phyloP scores from a whole-genome alignment of 2,113 vertebrate species.

The Opisthocomus hoazin region DNA sequence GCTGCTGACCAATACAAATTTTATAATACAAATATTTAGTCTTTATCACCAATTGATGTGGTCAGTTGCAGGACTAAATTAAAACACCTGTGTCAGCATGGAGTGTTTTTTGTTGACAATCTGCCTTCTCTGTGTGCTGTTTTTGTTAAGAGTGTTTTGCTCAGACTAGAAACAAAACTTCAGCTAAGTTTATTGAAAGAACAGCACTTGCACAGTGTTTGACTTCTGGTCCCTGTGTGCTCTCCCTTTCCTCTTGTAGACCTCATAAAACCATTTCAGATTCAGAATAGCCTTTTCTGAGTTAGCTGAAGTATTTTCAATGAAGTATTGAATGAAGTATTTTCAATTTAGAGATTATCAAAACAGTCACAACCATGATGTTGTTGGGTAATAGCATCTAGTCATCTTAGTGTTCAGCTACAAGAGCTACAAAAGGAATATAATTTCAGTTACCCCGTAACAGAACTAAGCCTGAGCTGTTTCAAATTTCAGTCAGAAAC shows the following conservation, averaged over 20 bases:
- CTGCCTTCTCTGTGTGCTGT: background rate
- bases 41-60: background rate
- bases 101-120: background rate
- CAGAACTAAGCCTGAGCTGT: background rate
- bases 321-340: background rate
- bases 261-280: background rate
- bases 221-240: background rate
- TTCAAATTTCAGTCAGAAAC: background rate
- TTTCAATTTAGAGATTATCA: background rate
- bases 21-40: background rate
- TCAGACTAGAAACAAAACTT: background rate
- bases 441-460: background rate
- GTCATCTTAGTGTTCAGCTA: background rate
- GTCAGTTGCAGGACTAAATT: background rate
- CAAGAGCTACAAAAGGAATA: background rate
- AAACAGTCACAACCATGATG: background rate
- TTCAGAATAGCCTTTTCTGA: background rate
- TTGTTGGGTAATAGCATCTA: background rate
- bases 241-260: background rate
- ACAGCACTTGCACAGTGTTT: background rate
- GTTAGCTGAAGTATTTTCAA: background rate
- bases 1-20: background rate
- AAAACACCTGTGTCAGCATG: background rate
- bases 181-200: background rate
- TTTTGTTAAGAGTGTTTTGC: background rate